These are phyloP conservation scores for Lottia scabra DNA, from an alignment of 2,888 invertebrate species.

Conservation along the genomic window DNA sequence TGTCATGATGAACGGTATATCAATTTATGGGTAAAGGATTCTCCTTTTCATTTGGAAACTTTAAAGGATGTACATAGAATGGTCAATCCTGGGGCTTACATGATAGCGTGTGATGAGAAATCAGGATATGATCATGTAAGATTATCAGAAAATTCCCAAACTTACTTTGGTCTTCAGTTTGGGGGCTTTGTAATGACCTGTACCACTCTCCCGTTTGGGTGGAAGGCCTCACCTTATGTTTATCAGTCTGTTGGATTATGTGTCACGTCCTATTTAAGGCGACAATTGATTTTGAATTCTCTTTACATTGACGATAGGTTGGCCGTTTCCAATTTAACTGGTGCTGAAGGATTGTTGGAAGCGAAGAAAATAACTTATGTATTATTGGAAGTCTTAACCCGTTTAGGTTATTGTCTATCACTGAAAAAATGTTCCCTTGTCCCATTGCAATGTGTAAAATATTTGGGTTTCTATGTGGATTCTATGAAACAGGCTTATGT, in stretches of 20 bases:
- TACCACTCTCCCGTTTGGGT: conserved; percentile 24
- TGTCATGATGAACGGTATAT: conserved; percentile 26
- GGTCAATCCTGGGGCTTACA: conserved; percentile 9
- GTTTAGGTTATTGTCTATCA: too few species aligned
- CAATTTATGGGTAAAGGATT: conserved; percentile 21
- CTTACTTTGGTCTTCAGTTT: conserved; percentile 16
- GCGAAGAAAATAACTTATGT: conserved; percentile 9
- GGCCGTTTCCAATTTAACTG: too few species aligned
- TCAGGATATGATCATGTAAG: conserved; percentile 25
- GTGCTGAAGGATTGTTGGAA: too few species aligned
- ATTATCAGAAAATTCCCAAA: background rate
- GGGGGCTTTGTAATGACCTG: conserved; percentile 18
- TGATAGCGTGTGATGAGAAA: conserved; percentile 23
- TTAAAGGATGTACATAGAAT: conserved; percentile 18
- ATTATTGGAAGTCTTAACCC: conserved; percentile 19
- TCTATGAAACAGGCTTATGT: conserved; percentile 19
- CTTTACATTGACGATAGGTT: conserved; percentile 19
- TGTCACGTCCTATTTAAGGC: conserved; percentile 11
- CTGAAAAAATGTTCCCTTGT: conserved; percentile 20
- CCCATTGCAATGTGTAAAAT: conserved; percentile 10
- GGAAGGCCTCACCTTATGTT: conserved; percentile 16
- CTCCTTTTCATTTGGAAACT: conserved; percentile 23
- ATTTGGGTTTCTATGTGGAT: conserved; percentile 24
- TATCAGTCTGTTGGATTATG: conserved; percentile 19
- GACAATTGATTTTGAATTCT: background rate